Percentiles rank a stretch among this genome's conserved stretches.
These are phyloP conservation scores for Neocrepidodera transversa DNA, from an alignment of 2,888 invertebrate species.

Conservation along the genomic window DNA sequence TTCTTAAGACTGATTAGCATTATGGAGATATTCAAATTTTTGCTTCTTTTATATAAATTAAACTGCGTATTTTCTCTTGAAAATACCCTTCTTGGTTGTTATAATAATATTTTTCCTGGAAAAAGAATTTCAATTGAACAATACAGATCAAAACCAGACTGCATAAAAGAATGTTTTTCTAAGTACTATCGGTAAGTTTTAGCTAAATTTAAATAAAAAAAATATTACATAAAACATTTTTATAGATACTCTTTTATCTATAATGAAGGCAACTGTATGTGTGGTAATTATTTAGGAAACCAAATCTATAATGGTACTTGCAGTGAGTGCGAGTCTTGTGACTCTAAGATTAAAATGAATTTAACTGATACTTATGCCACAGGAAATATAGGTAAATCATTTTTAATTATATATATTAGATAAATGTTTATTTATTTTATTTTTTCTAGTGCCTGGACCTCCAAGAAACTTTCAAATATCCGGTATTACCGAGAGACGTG, in stretches of 20 bases:
- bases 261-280: slow-evolving; percentile 47
- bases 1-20: slow-evolving; percentile 34
- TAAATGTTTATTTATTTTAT: background rate
- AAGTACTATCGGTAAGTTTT: slow-evolving; percentile 48
- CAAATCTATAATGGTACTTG: slow-evolving; percentile 46
- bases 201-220: slow-evolving; percentile 3
- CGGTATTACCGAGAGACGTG: slow-evolving; percentile 70
- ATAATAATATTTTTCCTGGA: slow-evolving; percentile 40
- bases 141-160: slow-evolving; percentile 39
- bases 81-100: slow-evolving; percentile 47
- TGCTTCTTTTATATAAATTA: slow-evolving; percentile 24
- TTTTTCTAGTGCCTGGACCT: slow-evolving; percentile 68
- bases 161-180: slow-evolving; percentile 46
- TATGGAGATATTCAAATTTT: slow-evolving; percentile 28
- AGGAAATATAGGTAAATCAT: slow-evolving; percentile 48
- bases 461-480: slow-evolving; percentile 68
- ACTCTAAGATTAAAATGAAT: slow-evolving; percentile 32
- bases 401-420: too few species aligned
- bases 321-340: slow-evolving; percentile 45
- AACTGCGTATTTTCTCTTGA: slow-evolving; percentile 28
- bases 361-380: slow-evolving; percentile 51
- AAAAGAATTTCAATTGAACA: slow-evolving; percentile 39
- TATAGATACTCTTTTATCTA: slow-evolving; percentile 50
- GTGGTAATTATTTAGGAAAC: slow-evolving; percentile 53
- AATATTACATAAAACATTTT: slow-evolving; percentile 5